Percentiles rank a stretch among this genome's conserved stretches.
Evolutionary conservation across 2,113 vertebrate genomes (phyloP).

Genomic region (Petroica traversi): DNA sequence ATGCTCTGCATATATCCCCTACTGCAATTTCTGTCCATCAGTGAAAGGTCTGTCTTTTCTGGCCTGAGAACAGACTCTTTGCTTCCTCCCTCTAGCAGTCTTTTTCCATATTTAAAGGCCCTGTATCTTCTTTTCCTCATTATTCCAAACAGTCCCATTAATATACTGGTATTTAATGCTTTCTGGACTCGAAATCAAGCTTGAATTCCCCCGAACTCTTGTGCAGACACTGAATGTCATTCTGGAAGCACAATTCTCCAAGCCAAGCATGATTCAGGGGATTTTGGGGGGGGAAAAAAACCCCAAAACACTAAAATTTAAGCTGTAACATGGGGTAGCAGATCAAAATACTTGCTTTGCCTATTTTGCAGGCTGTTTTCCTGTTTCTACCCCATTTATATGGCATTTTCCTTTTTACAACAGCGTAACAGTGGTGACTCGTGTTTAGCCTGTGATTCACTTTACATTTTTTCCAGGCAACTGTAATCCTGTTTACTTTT

Average conservation of each 20-base stretch:
- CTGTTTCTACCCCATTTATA: not conserved
- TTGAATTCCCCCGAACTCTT: not conserved
- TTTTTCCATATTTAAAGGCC: not conserved
- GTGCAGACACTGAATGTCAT: not conserved
- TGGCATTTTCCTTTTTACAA: not conserved
- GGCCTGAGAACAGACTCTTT: not conserved
- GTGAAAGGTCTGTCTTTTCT: not conserved
- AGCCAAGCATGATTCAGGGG: not conserved
- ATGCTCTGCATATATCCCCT: not conserved
- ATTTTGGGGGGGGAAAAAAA: not conserved
- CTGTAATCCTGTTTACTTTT: conserved; percentile 48
- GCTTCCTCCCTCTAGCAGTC: not conserved
- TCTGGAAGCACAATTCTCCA: not conserved
- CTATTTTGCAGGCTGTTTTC: not conserved
- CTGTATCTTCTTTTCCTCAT: not conserved
- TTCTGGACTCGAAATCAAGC: not conserved
- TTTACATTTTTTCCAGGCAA: not conserved
- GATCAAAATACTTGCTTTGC: not conserved
- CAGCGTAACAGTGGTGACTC: not conserved
- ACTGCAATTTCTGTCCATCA: not conserved
- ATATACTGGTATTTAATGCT: not conserved
- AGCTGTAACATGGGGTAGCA: not conserved
- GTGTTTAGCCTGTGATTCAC: conserved; percentile 30
- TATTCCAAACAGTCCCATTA: not conserved
- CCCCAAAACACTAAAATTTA: not conserved